These are phyloP conservation scores for Drymonia ruficornis DNA, from an alignment of 2,888 invertebrate species.

Conservation along the genomic window DNA sequence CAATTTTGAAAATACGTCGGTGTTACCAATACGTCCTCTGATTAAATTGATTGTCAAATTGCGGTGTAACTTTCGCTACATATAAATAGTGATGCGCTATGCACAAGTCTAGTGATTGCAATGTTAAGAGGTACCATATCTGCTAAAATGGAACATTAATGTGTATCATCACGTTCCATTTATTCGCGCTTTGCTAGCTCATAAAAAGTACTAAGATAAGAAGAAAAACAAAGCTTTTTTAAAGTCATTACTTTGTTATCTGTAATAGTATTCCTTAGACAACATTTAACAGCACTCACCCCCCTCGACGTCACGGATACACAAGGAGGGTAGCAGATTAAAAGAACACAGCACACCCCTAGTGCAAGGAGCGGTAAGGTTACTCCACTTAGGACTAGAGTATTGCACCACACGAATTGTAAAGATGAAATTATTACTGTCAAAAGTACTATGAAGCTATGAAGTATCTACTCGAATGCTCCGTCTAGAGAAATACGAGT, in stretches of 20 bases:
- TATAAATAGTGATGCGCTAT: too few relatives aligned
- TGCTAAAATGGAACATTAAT: not conserved
- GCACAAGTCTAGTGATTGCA: too few relatives aligned
- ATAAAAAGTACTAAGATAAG: conserved; percentile 2
- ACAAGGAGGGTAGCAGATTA: conserved; percentile 56
- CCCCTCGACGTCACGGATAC: conserved; percentile 46
- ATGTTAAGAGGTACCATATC: too few relatives aligned
- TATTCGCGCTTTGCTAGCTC: not conserved
- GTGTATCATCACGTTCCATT: not conserved
- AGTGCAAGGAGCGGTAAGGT: conserved; percentile 18
- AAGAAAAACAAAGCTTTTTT: conserved; percentile 12
- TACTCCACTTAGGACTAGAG: conserved; percentile 15
- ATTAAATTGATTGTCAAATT: too few relatives aligned
- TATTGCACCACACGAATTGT: not conserved
- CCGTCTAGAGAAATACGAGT: too few relatives aligned
- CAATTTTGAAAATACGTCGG: too few relatives aligned
- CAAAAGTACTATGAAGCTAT: too few relatives aligned
- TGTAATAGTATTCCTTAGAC: conserved; percentile 49
- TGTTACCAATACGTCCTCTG: too few relatives aligned
- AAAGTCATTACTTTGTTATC: conserved; percentile 45
- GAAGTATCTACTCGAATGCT: too few relatives aligned
- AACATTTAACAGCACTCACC: conserved; percentile 55
- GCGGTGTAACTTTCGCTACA: too few relatives aligned
- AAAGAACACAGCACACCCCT: conserved; percentile 57
- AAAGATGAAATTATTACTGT: too few relatives aligned